Conservation (phyloP, 1,140 invertebrate genomes). For the Atta cephalotes region DNA sequence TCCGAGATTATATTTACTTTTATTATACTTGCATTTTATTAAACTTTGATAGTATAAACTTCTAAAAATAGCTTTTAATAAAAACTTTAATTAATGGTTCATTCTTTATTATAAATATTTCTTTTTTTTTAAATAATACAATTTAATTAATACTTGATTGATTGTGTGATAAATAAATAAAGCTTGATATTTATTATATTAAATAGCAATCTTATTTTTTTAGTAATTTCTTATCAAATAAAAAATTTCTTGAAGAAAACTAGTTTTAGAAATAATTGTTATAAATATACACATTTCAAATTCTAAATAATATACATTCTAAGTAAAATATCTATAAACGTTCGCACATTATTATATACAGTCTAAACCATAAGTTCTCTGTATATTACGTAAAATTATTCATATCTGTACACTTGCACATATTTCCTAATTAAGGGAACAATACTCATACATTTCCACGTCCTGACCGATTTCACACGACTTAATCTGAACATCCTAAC, state of each 20-base stretch:
- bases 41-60: neutral
- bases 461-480: slow-evolving; percentile 25
- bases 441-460: slow-evolving; percentile 11
- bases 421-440: slow-evolving; percentile 3
- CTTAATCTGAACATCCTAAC: slow-evolving; percentile 32
- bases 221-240: neutral
- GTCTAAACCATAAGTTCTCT: neutral
- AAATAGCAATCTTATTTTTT: neutral
- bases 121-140: neutral
- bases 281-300: neutral
- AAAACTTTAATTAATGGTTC: neutral
- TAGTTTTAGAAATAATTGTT: neutral
- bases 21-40: neutral
- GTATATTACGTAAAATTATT: neutral
- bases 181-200: neutral
- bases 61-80: neutral
- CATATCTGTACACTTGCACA: neutral
- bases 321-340: neutral
- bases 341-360: neutral
- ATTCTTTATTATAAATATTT: neutral
- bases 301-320: neutral
- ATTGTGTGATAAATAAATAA: slow-evolving; percentile 7
- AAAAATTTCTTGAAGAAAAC: neutral
- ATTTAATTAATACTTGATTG: neutral
- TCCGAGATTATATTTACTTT: neutral